Conservation (phyloP, 2,113 vertebrate genomes). For the Sialia sialis region DNA sequence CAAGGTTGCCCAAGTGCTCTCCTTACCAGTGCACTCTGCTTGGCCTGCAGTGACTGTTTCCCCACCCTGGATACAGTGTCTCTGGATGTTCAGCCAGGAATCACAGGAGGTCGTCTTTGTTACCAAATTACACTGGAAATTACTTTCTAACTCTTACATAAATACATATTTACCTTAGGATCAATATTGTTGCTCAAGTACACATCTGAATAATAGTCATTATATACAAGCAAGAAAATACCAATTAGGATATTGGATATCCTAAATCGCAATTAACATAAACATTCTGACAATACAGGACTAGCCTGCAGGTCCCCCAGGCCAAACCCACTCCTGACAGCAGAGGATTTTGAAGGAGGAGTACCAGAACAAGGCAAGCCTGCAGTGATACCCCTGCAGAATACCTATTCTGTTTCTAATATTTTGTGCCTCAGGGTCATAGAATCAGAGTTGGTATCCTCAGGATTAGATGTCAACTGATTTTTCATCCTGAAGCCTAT, state of each 20-base stretch:
- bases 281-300: not conserved
- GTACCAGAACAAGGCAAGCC: not conserved
- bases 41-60: fast-evolving
- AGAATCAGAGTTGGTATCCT: not conserved
- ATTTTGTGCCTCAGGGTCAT: not conserved
- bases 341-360: not conserved
- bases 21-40: not conserved
- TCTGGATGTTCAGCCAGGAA: not conserved
- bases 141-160: not conserved
- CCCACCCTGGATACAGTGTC: not conserved
- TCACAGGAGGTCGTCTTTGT: not conserved
- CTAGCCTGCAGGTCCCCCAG: not conserved
- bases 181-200: not conserved
- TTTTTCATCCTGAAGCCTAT: not conserved
- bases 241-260: not conserved
- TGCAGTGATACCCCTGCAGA: not conserved
- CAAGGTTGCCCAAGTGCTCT: not conserved
- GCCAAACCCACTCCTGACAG: not conserved
- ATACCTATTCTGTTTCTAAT: not conserved
- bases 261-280: not conserved
- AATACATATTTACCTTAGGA: not conserved
- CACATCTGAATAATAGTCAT: not conserved
- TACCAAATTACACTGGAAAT: not conserved
- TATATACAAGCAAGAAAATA: slow-evolving; percentile 28
- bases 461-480: not conserved